Percentiles rank a stretch among this genome's conserved stretches.
These are phyloP conservation scores for Oryzias curvinotus DNA, from an alignment of 2,113 vertebrate genomes.

Conservation along the genomic window DNA sequence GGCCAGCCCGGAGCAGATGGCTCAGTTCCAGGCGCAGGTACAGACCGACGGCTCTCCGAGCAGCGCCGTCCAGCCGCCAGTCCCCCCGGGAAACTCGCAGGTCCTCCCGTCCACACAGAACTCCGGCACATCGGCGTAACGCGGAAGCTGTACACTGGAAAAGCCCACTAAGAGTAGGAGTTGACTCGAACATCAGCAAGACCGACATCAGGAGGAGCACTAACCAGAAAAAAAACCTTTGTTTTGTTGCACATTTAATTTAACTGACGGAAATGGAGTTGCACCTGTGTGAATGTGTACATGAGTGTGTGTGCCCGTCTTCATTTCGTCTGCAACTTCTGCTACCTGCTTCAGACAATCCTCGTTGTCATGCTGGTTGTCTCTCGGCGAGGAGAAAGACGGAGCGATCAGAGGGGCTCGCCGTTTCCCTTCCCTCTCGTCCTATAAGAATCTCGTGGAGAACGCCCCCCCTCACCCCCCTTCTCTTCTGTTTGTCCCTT, in stretches of 20 bases:
- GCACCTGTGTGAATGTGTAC: constrained; percentile 24
- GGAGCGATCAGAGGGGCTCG: constrained; percentile 28
- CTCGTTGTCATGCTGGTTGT: constrained; percentile 7
- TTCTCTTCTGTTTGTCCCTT: constrained; percentile 14
- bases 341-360: constrained; percentile 71
- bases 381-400: constrained; percentile 2
- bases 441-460: not conserved
- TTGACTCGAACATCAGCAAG: constrained; percentile 35
- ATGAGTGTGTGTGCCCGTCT: not conserved
- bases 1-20: constrained; percentile 95
- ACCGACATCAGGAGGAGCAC: constrained; percentile 30
- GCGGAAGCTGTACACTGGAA: not conserved
- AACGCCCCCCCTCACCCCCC: not conserved
- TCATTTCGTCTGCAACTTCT: constrained; percentile 34
- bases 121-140: constrained; percentile 57
- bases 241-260: constrained; percentile 71
- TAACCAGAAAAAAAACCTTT: constrained; percentile 27
- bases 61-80: constrained; percentile 75
- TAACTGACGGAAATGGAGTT: constrained; percentile 46
- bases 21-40: constrained; percentile 95
- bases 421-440: constrained; percentile 6
- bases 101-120: constrained; percentile 51
- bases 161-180: not conserved
- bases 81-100: constrained; percentile 46
- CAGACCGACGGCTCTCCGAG: constrained; percentile 87